Base-by-base conservation (phyloP, 2,888 invertebrate genomes). In the Dilophus febrilis region DNA sequence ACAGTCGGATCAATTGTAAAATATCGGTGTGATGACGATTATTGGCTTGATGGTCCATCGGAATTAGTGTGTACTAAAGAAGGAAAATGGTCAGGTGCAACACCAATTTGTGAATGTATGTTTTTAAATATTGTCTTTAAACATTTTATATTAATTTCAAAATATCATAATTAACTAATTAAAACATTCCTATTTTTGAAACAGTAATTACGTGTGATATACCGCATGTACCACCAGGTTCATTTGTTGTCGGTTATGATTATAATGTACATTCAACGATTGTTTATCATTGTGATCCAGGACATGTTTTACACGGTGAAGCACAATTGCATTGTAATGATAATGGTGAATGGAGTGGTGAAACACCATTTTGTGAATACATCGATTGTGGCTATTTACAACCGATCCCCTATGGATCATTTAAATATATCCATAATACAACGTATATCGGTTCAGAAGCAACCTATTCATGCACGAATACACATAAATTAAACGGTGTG, bases 361-460 rank as follows among this genome's bases (percentile, higher is more conserved):
- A 74, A 14, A 72, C 84, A 3, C 88, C 90, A 0, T 71, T 67
- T 46, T 90, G 88, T 56, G 78, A 85, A 71, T 88, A 82, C 57
- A 75, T 91, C 45, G 88, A 91, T 54, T 91, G 91, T 55, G 90
- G 87, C 6, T 77, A 83, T 53, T 77, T 90, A 13, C 72, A 82
- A 3, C 74, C 85, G 0, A 61, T 88, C 48, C 71, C 79, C 1
- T 84, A 82, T 53, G 91, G 90, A 5, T 68, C 74, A 16, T 70
- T 79, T 1, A 76, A 77, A 32, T 83, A 90, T 49, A 59, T 74
- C 1, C 82, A 85, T 51, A 77, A 73, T 17, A 81, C 79, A 2
- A 88, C 88, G 0, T 79, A 81, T 55, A 65, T 88, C 35, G 81
- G 78, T 45, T 87, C 87, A 50, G 71, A 82, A 48, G 77, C 88